Conservation (phyloP, 1,140 invertebrate species). For the Melitaea cinxia region DNA sequence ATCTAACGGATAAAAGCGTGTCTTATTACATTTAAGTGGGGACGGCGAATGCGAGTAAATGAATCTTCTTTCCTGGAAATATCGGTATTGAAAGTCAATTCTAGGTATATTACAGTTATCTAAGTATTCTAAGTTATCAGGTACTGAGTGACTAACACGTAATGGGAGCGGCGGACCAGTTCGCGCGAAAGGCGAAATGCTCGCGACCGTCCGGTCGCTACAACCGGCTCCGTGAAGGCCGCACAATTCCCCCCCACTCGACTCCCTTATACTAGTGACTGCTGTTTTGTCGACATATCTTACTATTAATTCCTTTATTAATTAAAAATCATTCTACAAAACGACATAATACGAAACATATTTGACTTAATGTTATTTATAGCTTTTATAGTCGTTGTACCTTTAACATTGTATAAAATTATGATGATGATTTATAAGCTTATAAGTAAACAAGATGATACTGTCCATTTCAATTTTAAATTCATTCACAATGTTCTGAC, state of each 20-base stretch:
- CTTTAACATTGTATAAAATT: background rate
- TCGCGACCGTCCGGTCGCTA: constrained; percentile 67
- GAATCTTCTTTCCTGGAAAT: background rate
- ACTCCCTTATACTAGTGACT: constrained; percentile 54
- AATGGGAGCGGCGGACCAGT: constrained; percentile 71
- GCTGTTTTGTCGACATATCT: constrained; percentile 59
- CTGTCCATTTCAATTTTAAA: constrained; percentile 32
- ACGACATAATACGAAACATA: too few relatives aligned
- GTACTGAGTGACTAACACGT: constrained; percentile 34
- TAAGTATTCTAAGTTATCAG: constrained; percentile 16
- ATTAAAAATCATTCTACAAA: background rate
- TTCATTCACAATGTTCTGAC: constrained; percentile 37
- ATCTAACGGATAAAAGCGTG: background rate
- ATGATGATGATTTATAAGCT: background rate
- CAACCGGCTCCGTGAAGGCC: constrained; percentile 79
- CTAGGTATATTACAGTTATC: constrained; percentile 2
- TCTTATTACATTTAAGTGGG: background rate
- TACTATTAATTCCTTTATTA: constrained; percentile 8
- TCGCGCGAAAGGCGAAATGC: constrained; percentile 78
- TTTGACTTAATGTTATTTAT: background rate
- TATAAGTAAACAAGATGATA: constrained; percentile 20
- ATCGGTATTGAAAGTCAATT: background rate
- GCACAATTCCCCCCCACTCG: constrained; percentile 63
- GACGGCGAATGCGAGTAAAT: background rate
- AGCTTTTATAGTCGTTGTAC: background rate